Base-by-base conservation (phyloP, 2,113 vertebrate species). In the Donacobius atricapilla region DNA sequence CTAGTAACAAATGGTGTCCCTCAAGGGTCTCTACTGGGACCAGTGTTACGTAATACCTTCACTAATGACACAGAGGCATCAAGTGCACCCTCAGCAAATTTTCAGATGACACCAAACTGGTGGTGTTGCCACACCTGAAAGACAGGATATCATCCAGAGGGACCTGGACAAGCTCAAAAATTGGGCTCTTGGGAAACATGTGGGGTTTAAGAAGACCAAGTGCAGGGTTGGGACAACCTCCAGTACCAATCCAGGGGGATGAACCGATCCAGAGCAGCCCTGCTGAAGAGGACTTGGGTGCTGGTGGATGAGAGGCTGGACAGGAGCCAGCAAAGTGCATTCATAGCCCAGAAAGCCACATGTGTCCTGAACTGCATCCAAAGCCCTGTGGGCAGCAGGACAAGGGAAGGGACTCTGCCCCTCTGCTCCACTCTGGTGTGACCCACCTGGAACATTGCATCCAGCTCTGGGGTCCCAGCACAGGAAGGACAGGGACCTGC, bases 141-240 rank as follows among this genome's bases (percentile, higher is more conserved):
- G 23, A 50, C 22, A 40, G 20, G 25, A 17, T 48, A 47, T n/a
- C 48, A 31, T 21, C 20, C 61, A 58, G 25, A 66, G 35, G 25
- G 24, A 42, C 21, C 35, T 21, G 61, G 44, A n/a, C 20, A 57
- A 30, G 44, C 51, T 66, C 17, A 20, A 44, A 33, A 50, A 44
- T 5, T 35, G 31, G 28, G 25, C 17, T 42, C 30, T 25, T 21
- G 44, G 61, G 31, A 76, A 50, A n/a, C 60, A 20, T 2, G 1
- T 11, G 23, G 18, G 28, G 28, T 53, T 60, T 53, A 39, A 61
- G 10, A 51, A 37, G 53, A 51, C 6, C 2, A 23, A 53, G 27
- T 37, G 33, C 39, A 53, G 48, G 23, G 8, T 11, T 0, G 0
- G 23, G 14, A 4, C 20, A 42, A 6, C 4, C 16, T 19, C 35